Evolutionary conservation across 2,888 invertebrate genomes (phyloP), one percentile per base, ranked within the genome.

Genomic region (Eulithis prunata): DNA sequence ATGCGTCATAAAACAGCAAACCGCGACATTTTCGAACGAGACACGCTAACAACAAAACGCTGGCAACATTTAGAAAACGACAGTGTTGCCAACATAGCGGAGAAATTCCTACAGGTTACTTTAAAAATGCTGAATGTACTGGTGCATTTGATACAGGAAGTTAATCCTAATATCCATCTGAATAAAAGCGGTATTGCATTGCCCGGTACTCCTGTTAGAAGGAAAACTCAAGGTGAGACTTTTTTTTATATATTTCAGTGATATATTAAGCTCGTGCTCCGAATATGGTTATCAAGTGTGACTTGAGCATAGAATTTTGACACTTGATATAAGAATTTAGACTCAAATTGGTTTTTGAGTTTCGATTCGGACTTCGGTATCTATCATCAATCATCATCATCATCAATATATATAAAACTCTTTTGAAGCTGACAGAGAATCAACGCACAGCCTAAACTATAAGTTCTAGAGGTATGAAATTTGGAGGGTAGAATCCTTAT

Each of bases 111-210:
- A 10, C 93, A 91, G 66, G 96, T 97, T 60, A 93, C 96, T 0
- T 81, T 96, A 53, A 95, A 95, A 78, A 88, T 97, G 77, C 84
- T 97, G 64, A 97, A 97, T 81, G 95, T 97, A 32, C 94, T 96
- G 76, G 95, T 95, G 62, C 96, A 97, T 83, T 94, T 97, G 72
- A 94, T 97, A 69, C 96, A 97, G 75, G 97, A 97, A 81, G 82
- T 94, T 55, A 89, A 93, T 64, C 95, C 95, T 70, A 87, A 90
- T 71, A 86, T 93, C 0, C 91, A 92, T 81, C 69, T 91, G 58
- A 89, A 92, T 86, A 93, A 89, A 77, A 77, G 88, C 47, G 90
- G 89, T 0, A 92, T 93, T 77, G 92, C 94, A 0, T 86, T 94
- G 62, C 91, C 95, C 0, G 94, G 96, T 0, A 95, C 94, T 73